Evolutionary conservation across 1,140 invertebrate species (phyloP).

Genomic region (Samia ricini): DNA sequence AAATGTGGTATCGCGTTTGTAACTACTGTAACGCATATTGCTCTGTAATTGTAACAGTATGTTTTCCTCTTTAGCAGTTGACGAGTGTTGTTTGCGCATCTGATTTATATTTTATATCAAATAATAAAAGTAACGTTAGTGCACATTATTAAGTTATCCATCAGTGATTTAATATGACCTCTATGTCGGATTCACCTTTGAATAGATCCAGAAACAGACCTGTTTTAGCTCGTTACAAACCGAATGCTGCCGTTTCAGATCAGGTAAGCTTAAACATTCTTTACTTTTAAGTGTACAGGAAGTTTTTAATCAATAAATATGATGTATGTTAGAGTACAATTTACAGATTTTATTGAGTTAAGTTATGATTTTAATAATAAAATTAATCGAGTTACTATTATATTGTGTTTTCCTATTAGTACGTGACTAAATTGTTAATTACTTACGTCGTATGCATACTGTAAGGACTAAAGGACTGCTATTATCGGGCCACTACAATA

Average conservation of each 20-base stretch:
- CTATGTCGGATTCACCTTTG: slow-evolving; percentile 58
- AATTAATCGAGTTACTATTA: too few relatives aligned
- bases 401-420: slow-evolving; percentile 2
- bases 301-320: neutral
- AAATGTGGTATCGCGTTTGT: slow-evolving; percentile 67
- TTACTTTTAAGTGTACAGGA: neutral
- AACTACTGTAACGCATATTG: slow-evolving; percentile 46
- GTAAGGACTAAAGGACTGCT: neutral
- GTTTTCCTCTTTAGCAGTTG: slow-evolving; percentile 55
- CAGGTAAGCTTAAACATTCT: slow-evolving; percentile 45
- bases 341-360: neutral
- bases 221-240: slow-evolving; percentile 58
- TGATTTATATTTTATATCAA: slow-evolving; percentile 14
- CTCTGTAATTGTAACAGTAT: slow-evolving; percentile 62
- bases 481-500: neutral
- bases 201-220: slow-evolving; percentile 59
- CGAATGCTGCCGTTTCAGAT: slow-evolving; percentile 39
- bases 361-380: neutral
- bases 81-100: slow-evolving; percentile 36
- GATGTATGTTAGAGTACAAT: neutral
- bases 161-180: slow-evolving; percentile 51
- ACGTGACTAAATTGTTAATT: neutral
- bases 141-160: slow-evolving; percentile 8
- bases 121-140: slow-evolving; percentile 9
- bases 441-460: neutral